Evolutionary conservation across 2,797 vertebrate species (phyloP).

Genomic region (Ataeniobius toweri): DNA sequence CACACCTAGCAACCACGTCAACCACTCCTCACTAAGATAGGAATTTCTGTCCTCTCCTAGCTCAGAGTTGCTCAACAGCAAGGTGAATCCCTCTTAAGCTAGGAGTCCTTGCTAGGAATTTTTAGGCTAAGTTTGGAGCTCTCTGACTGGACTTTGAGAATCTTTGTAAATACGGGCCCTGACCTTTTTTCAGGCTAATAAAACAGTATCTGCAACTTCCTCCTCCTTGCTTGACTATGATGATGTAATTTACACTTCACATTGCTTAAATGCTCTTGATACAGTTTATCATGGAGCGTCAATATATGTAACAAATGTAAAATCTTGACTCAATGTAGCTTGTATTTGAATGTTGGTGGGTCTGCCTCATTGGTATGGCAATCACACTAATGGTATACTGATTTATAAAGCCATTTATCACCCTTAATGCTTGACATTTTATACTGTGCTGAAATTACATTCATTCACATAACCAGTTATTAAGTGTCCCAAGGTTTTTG

Average conservation of each 20-base stretch:
- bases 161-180: too few relatives aligned
- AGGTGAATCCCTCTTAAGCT: too few relatives aligned
- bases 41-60: too few relatives aligned
- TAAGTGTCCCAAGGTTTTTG: background rate
- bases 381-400: background rate
- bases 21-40: too few relatives aligned
- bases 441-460: background rate
- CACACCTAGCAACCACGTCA: too few relatives aligned
- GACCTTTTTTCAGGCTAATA: background rate
- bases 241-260: background rate
- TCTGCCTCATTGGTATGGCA: background rate
- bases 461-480: background rate
- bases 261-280: background rate
- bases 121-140: too few relatives aligned
- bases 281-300: background rate
- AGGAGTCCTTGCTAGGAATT: too few relatives aligned
- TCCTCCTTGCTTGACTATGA: background rate
- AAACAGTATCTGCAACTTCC: background rate
- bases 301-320: background rate
- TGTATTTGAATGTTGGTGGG: background rate
- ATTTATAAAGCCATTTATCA: background rate
- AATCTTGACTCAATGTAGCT: background rate
- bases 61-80: too few relatives aligned
- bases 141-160: background rate
- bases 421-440: background rate